phyloP scores from a whole-genome alignment of 2,797 vertebrate genomes.

The Pogoniulus pusillus region DNA sequence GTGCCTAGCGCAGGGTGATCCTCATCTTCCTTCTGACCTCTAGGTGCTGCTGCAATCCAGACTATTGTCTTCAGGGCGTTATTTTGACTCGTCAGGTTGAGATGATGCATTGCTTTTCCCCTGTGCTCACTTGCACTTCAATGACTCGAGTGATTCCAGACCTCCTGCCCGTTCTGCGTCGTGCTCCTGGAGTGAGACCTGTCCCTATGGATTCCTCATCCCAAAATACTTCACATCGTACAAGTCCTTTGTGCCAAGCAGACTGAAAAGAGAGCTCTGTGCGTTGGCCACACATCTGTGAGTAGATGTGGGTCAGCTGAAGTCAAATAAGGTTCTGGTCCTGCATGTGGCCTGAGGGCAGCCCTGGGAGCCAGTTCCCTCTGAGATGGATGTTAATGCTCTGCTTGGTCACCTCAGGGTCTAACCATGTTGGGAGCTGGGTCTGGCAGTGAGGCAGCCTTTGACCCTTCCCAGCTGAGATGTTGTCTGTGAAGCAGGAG shows the following conservation, averaged over 20 bases:
- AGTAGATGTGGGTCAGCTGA: background rate
- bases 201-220: background rate
- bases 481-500: background rate
- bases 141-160: background rate
- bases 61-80: background rate
- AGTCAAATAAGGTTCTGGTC: background rate
- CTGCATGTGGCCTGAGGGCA: background rate
- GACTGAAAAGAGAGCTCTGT: background rate
- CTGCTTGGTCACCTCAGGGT: background rate
- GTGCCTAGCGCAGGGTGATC: background rate
- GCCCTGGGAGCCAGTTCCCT: background rate
- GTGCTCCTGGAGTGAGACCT: background rate
- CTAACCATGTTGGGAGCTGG: background rate
- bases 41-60: conserved; percentile 22
- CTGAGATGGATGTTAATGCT: accelerated
- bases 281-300: background rate
- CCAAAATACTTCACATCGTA: accelerated
- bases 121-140: background rate
- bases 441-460: background rate
- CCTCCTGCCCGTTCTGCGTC: background rate
- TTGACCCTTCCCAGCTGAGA: background rate
- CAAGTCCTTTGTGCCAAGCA: background rate
- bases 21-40: background rate
- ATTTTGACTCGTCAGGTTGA: background rate
- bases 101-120: background rate